Percentiles rank a stretch among this genome's conserved stretches.
phyloP scores from a whole-genome alignment of 1,140 invertebrate genomes.

The Drosophila melanogaster region Release_6_plus_ISO1_MT NT_033777.3:18485001-18485500 shows the following conservation, averaged over 20 bases:
- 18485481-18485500: too few species aligned
- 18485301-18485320: conserved; percentile 42
- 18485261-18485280: conserved; percentile 54
- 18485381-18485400: too few species aligned
- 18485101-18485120: too few species aligned
- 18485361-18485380: too few species aligned
- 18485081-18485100: conserved; percentile 9
- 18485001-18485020: conserved; percentile 82
- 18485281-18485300: conserved; percentile 47
- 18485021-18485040: conserved; percentile 74
- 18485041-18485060: conserved; percentile 46
- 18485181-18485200: conserved; percentile 81
- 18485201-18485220: conserved; percentile 64
- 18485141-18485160: neutral
- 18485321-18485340: neutral
- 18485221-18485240: conserved; percentile 32
- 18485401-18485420: too few species aligned
- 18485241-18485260: conserved; percentile 52
- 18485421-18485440: too few species aligned
- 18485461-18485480: too few species aligned
- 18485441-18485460: too few species aligned
- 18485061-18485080: conserved; percentile 6
- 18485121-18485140: neutral
- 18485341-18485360: neutral
- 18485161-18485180: conserved; percentile 50